Evolutionary conservation across 2,888 invertebrate species (phyloP), one percentile per base, ranked within the genome.

Genomic region (Mimas tiliae): DNA sequence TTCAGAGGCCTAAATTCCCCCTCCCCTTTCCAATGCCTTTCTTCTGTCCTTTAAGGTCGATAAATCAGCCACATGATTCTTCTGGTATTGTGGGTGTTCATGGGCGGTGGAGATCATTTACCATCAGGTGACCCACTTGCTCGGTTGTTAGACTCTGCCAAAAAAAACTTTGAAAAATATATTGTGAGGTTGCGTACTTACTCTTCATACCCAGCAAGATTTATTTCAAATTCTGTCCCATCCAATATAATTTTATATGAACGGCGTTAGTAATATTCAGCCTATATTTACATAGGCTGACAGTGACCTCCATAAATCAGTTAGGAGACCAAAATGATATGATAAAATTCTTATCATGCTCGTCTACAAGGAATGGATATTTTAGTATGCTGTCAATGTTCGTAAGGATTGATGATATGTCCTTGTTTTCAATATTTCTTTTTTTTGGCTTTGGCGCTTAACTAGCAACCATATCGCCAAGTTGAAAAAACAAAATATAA

Each of bases 61-160:
- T n/a, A n/a, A n/a, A n/a, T n/a, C n/a, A n/a, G n/a, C n/a, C n/a
- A n/a, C n/a, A n/a, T n/a, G n/a, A n/a, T n/a, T n/a, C n/a, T n/a
- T n/a, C n/a, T n/a, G n/a, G n/a, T n/a, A n/a, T n/a, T n/a, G n/a
- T n/a, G n/a, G n/a, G n/a, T n/a, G n/a, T n/a, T n/a, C n/a, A n/a
- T n/a, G n/a, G n/a, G n/a, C n/a, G n/a, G n/a, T n/a, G n/a, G n/a
- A n/a, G n/a, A n/a, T n/a, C n/a, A n/a, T n/a, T n/a, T n/a, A n/a
- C n/a, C n/a, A 75, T 65, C 70, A 27, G 27, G 27, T 27, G 27
- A 27, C 27, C 27, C 27, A 27, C 27, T 27, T 27, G 27, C 27
- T 4, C 27, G 27, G n/a, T n/a, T 27, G 27, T 27, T 1, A 3
- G 27, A 4, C 2, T 27, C 27, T 27, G 27, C 27, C 27, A 27